These are phyloP conservation scores for Drosophila sordidula DNA, from an alignment of 2,888 invertebrate species.

Conservation along the genomic window DNA sequence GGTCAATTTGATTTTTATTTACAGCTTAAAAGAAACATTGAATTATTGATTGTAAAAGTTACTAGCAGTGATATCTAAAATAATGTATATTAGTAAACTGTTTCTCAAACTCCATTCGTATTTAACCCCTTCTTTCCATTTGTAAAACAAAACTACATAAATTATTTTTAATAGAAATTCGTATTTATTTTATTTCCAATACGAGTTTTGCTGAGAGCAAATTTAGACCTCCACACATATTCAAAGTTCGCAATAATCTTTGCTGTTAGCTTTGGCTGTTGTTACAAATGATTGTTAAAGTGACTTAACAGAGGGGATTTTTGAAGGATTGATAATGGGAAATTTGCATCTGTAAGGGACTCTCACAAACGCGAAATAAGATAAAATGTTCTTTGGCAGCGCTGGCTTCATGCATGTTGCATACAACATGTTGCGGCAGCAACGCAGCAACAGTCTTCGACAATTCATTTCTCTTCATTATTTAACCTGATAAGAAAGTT, in stretches of 20 bases:
- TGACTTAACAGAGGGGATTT: background rate
- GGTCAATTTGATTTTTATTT: too few species aligned
- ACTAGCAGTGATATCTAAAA: too few species aligned
- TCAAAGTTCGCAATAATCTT: background rate
- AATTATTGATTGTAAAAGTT: too few species aligned
- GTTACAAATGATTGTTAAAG: background rate
- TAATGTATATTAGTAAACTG: too few species aligned
- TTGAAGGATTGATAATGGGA: constrained; percentile 13
- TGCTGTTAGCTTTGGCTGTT: background rate
- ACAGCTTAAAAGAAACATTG: too few species aligned
- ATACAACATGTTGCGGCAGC: background rate
- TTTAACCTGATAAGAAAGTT: background rate
- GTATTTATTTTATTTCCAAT: too few species aligned
- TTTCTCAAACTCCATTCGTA: too few species aligned
- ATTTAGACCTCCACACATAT: background rate
- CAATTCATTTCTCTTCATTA: background rate
- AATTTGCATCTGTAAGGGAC: background rate
- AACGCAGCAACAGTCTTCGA: background rate
- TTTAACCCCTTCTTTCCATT: too few species aligned
- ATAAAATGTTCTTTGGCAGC: background rate
- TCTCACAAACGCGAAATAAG: background rate
- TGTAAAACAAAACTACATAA: too few species aligned
- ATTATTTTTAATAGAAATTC: too few species aligned
- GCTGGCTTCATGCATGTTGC: constrained; percentile 4
- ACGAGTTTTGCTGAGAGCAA: background rate